Evolutionary conservation across 2,888 invertebrate species (phyloP), one percentile per base, ranked within the genome.

Genomic region (Diaphora mendica): DNA sequence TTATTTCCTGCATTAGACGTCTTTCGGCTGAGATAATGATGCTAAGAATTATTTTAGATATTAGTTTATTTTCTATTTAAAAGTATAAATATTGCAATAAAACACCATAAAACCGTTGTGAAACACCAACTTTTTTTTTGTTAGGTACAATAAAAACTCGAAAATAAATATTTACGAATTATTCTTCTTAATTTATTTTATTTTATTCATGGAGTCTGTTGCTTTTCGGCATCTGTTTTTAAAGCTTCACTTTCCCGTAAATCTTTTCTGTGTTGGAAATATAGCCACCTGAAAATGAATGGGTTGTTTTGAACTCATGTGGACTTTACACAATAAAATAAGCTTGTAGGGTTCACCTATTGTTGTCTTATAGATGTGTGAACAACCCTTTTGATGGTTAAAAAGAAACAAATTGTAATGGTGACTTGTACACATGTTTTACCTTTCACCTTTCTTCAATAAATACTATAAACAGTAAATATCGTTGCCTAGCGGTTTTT

Each of bases 231-330:
- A 71, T 91, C 91, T 78, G 86, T 77, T 85, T 90, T 90, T 64
- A 89, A 86, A 13, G 82, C 82, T 80, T 87, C 88, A 15, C 74
- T 78, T 68, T 81, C 90, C 90, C 79, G 87, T 91, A 82, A 97
- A 96, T 85, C 96, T 94, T 79, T 94, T 96, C 86, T 85, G 73
- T 97, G 97, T 88, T 97, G 97, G 79, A 96, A 95, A 89, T 97
- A 97, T 95, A 97, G 96, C 97, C 97, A 97, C 72, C 97, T 97
- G 92, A 72, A 94, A 92, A 72, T 72, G 78, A 72, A 77, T 66
- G 72, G 42, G 69, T 33, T 69, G 3, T 13, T 65, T 64, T 80
- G 48, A 74, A 51, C 23, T 65, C 23, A 23, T 23, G 33, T 30
- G 7, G 33, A 33, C 8, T 7, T 7, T 39, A 39, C 39, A 39